A percentile compares a stretch with the other conserved stretches of the same genome.
Evolutionary conservation across 2,113 vertebrate species (phyloP).

Genomic region (Festucalex cinctus): DNA sequence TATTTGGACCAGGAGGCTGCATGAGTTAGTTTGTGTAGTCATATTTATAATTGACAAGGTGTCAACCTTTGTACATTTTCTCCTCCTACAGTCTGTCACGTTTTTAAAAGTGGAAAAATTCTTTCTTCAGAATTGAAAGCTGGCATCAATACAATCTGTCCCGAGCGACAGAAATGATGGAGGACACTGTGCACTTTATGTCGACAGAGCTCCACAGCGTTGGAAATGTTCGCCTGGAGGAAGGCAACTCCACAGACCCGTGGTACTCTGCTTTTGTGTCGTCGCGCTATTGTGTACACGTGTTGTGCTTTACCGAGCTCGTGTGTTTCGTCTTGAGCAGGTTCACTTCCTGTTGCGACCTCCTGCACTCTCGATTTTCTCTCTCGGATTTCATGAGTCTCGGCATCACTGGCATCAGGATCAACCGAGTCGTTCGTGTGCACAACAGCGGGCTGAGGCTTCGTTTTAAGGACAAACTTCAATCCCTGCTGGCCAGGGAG

Average conservation of each 20-base stretch:
- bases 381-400: constrained; percentile 70
- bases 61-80: not conserved
- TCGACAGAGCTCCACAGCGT: constrained; percentile 79
- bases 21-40: constrained; percentile 66
- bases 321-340: constrained; percentile 44
- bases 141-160: constrained; percentile 62
- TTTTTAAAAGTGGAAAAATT: not conserved
- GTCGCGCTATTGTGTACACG: not conserved
- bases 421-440: constrained; percentile 75
- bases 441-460: constrained; percentile 78
- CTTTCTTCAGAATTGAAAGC: constrained; percentile 66
- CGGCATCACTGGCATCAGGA: constrained; percentile 72
- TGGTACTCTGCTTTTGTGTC: constrained; percentile 60
- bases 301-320: not conserved
- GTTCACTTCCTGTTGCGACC: constrained; percentile 79
- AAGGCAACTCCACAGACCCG: constrained; percentile 72
- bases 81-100: not conserved
- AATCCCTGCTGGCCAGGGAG: constrained; percentile 64
- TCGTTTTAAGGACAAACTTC: constrained; percentile 81
- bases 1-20: constrained; percentile 70
- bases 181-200: constrained; percentile 72
- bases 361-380: constrained; percentile 79
- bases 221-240: constrained; percentile 82
- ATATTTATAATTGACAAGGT: constrained; percentile 3
- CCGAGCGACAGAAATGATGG: constrained; percentile 64